A percentile compares a stretch with the other conserved stretches of the same genome.
Conservation (phyloP, 2,113 vertebrate genomes). For the Patagioenas fasciata region DNA sequence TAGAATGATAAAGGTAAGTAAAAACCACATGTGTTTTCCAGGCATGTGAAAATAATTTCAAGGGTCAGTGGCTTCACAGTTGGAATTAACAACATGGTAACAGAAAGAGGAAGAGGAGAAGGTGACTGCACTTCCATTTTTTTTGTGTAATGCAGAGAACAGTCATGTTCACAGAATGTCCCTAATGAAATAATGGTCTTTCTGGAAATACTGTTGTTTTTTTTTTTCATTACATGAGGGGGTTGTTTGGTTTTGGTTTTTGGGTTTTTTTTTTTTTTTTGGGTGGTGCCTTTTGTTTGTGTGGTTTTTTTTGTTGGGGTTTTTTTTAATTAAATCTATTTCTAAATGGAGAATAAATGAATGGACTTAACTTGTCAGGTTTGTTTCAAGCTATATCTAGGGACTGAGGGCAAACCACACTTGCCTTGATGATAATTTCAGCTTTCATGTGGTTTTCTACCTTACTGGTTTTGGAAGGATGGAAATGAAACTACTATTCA, state of each 20-base stretch:
- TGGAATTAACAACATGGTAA: slow-evolving; percentile 26
- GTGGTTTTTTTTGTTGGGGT: no score
- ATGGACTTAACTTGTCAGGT: not conserved
- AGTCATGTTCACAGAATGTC: not conserved
- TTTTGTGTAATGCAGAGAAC: not conserved
- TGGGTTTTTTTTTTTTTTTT: no score
- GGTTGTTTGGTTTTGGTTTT: no score
- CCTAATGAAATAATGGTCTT: not conserved
- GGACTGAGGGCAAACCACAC: not conserved
- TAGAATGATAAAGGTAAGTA: slow-evolving; percentile 5
- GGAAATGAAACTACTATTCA: not conserved
- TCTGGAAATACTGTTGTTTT: not conserved
- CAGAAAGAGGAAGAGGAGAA: not conserved
- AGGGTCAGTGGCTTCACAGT: slow-evolving; percentile 31
- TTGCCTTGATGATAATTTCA: not conserved
- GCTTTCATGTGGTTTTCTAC: not conserved
- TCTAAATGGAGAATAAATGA: not conserved
- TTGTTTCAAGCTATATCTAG: not conserved
- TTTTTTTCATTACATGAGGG: not conserved
- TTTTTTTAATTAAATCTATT: not conserved
- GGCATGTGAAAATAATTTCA: slow-evolving; percentile 60
- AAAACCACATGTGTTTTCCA: slow-evolving; percentile 37
- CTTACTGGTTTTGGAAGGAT: not conserved
- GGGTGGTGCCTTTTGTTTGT: not conserved
- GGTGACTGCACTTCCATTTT: not conserved